phyloP scores from a whole-genome alignment of 37 sponge, comb jelly and placozoan species.

The Mnemiopsis leidyi region DNA sequence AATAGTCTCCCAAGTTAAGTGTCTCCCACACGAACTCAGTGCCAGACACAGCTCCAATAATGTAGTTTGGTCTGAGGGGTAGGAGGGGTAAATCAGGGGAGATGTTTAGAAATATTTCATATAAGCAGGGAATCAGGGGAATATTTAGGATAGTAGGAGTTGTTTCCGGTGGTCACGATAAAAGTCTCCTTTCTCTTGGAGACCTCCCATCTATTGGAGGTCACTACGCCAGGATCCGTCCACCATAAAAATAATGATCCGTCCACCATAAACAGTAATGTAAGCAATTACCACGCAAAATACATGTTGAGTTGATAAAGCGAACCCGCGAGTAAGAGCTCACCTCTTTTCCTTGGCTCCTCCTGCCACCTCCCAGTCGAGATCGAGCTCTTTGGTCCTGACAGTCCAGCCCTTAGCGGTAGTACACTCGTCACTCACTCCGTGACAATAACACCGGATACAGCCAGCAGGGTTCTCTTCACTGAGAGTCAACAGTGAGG shows the following conservation, averaged over 20 bases:
- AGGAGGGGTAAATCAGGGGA: not conserved
- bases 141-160: no score
- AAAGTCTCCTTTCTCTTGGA: no score
- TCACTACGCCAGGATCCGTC: no score
- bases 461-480: slow-evolving; percentile 73
- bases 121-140: not conserved
- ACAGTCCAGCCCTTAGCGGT: slow-evolving; percentile 67
- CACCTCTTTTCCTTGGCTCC: not conserved
- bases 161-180: no score
- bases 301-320: no score
- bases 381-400: not conserved
- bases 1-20: slow-evolving; percentile 1
- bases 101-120: not conserved
- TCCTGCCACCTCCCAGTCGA: slow-evolving; percentile 1
- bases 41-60: not conserved
- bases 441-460: slow-evolving; percentile 79
- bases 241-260: no score
- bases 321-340: no score
- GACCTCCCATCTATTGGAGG: no score
- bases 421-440: slow-evolving; percentile 66
- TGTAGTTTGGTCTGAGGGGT: not conserved
- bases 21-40: slow-evolving; percentile 46
- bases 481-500: slow-evolving; percentile 60
- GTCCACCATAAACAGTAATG: no score
- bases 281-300: no score